A percentile compares a stretch with the other conserved stretches of the same genome.
Evolutionary conservation across 1,140 invertebrate species (phyloP).

Genomic region (Aphis gossypii): DNA sequence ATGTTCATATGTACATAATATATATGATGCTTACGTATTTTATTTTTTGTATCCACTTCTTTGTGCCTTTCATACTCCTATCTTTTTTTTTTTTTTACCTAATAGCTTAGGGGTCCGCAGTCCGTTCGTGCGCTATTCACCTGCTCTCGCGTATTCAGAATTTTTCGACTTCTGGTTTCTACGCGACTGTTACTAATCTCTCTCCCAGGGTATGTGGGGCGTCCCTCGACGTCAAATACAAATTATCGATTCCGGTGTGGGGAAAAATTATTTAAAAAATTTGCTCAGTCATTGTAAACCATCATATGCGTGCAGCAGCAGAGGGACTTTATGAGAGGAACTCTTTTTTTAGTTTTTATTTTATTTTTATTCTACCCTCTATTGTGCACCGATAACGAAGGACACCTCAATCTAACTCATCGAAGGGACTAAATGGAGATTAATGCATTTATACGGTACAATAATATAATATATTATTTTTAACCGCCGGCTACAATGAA

Average conservation of each 20-base stretch:
- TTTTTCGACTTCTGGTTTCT: conserved; percentile 49
- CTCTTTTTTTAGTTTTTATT: conserved; percentile 30
- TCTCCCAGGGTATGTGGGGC: conserved; percentile 33
- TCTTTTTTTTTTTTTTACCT: conserved; percentile 37
- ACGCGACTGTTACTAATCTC: conserved; percentile 54
- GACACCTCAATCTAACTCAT: conserved; percentile 54
- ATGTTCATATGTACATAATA: neutral
- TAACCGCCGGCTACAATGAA: conserved; percentile 46
- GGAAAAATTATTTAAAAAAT: conserved; percentile 44
- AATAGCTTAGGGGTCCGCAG: conserved; percentile 47
- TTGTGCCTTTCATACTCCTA: conserved; percentile 52
- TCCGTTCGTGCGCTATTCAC: conserved; percentile 39
- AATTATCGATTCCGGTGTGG: conserved; percentile 49
- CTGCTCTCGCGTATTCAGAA: conserved; percentile 31
- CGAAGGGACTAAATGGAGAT: conserved; percentile 57
- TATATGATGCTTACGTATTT: neutral
- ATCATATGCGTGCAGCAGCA: neutral
- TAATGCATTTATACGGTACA: conserved; percentile 34
- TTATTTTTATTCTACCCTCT: conserved; percentile 27
- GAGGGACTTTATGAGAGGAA: conserved; percentile 41
- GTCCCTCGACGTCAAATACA: conserved; percentile 54
- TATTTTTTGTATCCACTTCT: conserved; percentile 49
- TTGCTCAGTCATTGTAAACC: conserved; percentile 47
- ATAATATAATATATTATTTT: conserved; percentile 44
- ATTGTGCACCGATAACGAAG: conserved; percentile 31